A percentile compares a stretch with the other conserved stretches of the same genome.
Evolutionary conservation across 2,113 vertebrate species (phyloP).

Genomic region (human (Homo sapiens)): DNA sequence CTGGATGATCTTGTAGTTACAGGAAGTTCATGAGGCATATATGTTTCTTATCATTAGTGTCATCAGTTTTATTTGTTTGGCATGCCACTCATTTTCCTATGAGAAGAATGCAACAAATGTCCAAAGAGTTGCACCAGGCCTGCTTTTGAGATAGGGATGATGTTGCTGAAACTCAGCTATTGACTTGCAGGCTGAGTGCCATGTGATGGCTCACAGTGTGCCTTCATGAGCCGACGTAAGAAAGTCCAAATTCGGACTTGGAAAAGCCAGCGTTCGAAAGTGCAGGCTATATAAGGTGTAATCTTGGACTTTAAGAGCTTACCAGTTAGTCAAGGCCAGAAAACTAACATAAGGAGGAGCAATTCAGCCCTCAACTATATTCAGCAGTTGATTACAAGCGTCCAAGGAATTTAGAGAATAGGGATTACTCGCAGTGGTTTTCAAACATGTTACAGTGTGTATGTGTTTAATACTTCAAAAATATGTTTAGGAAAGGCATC

Average conservation of each 20-base stretch:
- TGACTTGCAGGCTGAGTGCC: neutral
- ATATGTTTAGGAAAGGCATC: neutral
- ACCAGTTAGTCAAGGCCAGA: neutral
- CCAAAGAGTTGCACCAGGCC: neutral
- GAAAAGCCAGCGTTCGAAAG: fast-evolving
- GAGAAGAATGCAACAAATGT: neutral
- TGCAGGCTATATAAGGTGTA: neutral
- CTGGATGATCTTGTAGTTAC: neutral
- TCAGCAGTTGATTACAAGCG: neutral
- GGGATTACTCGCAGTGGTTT: neutral
- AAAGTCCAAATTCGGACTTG: neutral
- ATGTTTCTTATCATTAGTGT: neutral
- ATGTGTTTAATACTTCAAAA: neutral
- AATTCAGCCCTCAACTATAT: neutral
- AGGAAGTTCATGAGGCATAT: neutral
- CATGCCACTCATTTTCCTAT: neutral
- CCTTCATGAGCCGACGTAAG: fast-evolving
- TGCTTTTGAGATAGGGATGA: neutral
- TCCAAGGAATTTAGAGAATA: neutral
- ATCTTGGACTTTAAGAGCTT: neutral
- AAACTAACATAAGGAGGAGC: neutral
- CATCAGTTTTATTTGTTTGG: neutral
- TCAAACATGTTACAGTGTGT: neutral
- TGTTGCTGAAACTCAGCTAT: neutral
- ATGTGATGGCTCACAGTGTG: neutral